Base-by-base conservation (phyloP, 2,888 invertebrate genomes). In the Oscheius myriophilus region DNA sequence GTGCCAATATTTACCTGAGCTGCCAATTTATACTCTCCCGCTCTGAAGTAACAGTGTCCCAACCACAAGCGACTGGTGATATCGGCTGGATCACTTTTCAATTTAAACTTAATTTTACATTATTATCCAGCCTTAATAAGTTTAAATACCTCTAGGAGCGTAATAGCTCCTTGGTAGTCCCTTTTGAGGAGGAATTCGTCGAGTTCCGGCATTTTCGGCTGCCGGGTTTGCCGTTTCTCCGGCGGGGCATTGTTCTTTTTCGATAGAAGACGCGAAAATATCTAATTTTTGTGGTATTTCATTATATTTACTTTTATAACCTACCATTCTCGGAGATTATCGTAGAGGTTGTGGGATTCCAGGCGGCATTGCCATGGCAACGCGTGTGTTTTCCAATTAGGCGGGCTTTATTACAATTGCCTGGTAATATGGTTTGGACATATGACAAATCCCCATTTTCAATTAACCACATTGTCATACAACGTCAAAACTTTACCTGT, bases 101-200 rank as follows among this genome's bases (percentile, higher is more conserved):
- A n/a, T 69, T 69, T 65, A 59, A 67, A 70, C 72, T 72, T 49
- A 64, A 72, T 46, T 21, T 14, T 61, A 54, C 26, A 12, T 68
- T 54, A 18, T 69, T 72, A 26, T 23, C 33, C 9, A 33, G n/a
- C n/a, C n/a, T 9, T 33, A 33, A 33, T 6, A 33, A 70, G 54
- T 67, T 75, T 67, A 46, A 43, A 67, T 78, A 94, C 95, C 90
- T 96, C 96, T 6, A 97, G 88, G 81, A 95, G 90, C 0, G 96
- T 95, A 23, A 95, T 90, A 0, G 95, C 96, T 11, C 97, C 98
- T 0, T 93, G 92, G 87, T 96, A 98, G 88, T 98, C 98, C 54
- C 96, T 90, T 82, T 92, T 92, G 25, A 91, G 88, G 21, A 98
- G 89, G 86, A 94, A 96, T 82, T 96, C 95, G 84, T 95, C 94